Percentiles rank a stretch among this genome's conserved stretches.
Evolutionary conservation across 92 coral and sea anemone genomes (phyloP).

Genomic region (Hydrozoanthus gracilis): DNA sequence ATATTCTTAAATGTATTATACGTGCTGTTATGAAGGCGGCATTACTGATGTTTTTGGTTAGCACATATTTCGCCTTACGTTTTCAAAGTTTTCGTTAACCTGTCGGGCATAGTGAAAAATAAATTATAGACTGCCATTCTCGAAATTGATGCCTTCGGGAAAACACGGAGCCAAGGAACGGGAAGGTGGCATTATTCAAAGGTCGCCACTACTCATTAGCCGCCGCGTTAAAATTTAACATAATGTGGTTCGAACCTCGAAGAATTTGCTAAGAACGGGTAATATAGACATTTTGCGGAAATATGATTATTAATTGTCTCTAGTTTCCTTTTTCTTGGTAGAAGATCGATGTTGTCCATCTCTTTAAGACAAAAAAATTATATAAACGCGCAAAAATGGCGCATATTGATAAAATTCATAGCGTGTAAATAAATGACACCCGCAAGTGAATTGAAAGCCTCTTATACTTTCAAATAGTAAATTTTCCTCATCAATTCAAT

Average conservation of each 20-base stretch:
- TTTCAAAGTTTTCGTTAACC: neutral
- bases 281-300: neutral
- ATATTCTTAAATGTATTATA: too few species aligned
- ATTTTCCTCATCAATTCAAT: neutral
- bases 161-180: neutral
- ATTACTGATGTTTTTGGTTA: too few species aligned
- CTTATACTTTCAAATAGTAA: neutral
- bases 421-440: neutral
- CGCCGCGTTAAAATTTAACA: conserved; percentile 42
- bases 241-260: conserved; percentile 27
- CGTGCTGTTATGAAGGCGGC: too few species aligned
- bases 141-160: neutral
- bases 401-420: neutral
- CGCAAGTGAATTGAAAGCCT: neutral
- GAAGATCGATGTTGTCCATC: neutral
- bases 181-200: conserved; percentile 22
- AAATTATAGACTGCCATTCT: neutral
- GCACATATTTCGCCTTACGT: neutral
- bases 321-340: neutral
- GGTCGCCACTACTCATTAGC: neutral
- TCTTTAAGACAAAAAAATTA: neutral
- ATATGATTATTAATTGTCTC: neutral
- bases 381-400: neutral
- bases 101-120: neutral
- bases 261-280: conserved; percentile 1